Evolutionary conservation across 1,140 invertebrate species (phyloP), one percentile per base, ranked within the genome.

Genomic region (Rhynchophorus ferrugineus): DNA sequence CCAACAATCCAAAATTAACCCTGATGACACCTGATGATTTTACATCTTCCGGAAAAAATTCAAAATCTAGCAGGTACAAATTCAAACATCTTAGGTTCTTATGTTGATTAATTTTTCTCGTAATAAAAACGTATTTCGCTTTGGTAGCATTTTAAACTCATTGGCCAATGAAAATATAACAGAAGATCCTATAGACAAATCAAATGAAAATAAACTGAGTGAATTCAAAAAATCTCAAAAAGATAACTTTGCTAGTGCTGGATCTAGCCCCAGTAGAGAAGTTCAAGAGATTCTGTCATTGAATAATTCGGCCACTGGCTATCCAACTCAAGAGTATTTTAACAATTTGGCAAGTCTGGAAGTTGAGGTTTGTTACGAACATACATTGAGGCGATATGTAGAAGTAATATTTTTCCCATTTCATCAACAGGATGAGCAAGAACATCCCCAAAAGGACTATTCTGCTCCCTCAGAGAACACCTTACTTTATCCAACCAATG

Each of bases 1-100:
- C 11, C 43, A 58, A 34, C 42, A 60, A 50, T 45, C 39, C 49
- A 2, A 54, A 60, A 38, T 57, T 78, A 17, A 89, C 84, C 62
- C 75, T 93, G 1, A 85, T 95, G 78, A 91, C 89, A 1, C 90
- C 91, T 0, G 89, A 93, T 68, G 89, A 87, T 3, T 95, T 93
- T 61, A 88, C 80, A 71, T 86, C 75, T 34, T 75, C 80, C 1
- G 73, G 73, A 7, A 75, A 75, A 50, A 75, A 72, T 49, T 60
- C 58, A 1, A 61, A 66, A 46, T 61, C 67, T 0, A 65, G 49
- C 38, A 66, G 50, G 50, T 53, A 39, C 14, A n/a, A n/a, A n/a
- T n/a, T n/a, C n/a, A n/a, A n/a, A n/a, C n/a, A n/a, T n/a, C n/a
- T n/a, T n/a, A n/a, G n/a, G n/a, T n/a, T n/a, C n/a, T n/a, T n/a